Evolutionary conservation across 2,888 invertebrate genomes (phyloP), one percentile per base, ranked within the genome.

Genomic region (Lochmaea capreae): DNA sequence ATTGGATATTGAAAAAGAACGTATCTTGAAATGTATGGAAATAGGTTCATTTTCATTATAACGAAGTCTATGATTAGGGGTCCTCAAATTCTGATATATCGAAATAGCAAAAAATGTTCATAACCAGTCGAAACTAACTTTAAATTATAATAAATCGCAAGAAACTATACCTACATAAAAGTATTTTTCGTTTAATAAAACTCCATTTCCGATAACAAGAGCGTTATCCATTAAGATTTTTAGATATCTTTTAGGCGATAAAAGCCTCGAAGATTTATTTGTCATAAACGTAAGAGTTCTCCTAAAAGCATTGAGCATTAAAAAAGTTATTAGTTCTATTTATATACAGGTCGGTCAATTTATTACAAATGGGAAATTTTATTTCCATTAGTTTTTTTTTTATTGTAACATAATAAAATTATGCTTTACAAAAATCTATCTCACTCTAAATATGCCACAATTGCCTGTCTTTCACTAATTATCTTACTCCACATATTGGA

Each of bases 161-260:
- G 6, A 33, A 39, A 39, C 5, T 10, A 10, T 46, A n/a, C n/a
- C n/a, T n/a, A 12, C 12, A 46, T 46, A 46, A 46, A 46, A 46
- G 46, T 46, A 46, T 46, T 46, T 12, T 46, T 46, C 46, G 46
- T 46, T 12, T 14, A 46, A 46, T 46, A 46, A 46, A 46, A 46
- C 3, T 14, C 14, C 14, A 46, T 12, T 12, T 12, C 46, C 11
- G 14, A 46, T 46, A 12, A 46, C 14, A 46, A 46, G 46, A 46
- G 14, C 46, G 14, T 12, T 46, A 46, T 46, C 46, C 46, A 46
- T 46, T 46, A 14, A 2, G 46, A 14, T 14, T 46, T 12, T 46
- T 46, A 46, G 14, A 46, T 46, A 49, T 49, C n/a, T 49, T n/a
- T 49, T 49, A 49, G 49, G n/a, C 49, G n/a, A 49, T n/a, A 49